Evolutionary conservation across 2,113 vertebrate species (phyloP).

Genomic region (Sardina pilchardus): DNA sequence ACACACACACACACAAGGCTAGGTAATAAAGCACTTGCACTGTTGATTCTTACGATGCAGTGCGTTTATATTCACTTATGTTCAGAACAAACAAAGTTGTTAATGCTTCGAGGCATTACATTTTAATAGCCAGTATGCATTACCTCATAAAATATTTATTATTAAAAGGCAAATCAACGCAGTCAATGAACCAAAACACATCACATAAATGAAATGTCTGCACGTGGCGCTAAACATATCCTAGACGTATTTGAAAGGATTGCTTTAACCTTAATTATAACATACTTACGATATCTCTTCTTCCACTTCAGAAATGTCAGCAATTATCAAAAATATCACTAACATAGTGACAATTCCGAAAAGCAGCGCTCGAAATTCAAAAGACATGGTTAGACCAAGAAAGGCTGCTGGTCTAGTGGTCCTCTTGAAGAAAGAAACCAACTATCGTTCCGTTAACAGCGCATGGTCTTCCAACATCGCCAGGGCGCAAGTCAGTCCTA

Average conservation of each 20-base stretch:
- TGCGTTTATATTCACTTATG: neutral
- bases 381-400: conserved; percentile 76
- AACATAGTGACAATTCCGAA: conserved; percentile 82
- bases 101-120: neutral
- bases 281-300: conserved; percentile 82
- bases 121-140: neutral
- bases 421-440: neutral
- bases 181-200: neutral
- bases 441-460: neutral
- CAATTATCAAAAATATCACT: conserved; percentile 81
- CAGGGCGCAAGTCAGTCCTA: neutral
- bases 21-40: neutral
- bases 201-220: neutral
- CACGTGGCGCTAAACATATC: neutral
- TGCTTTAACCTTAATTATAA: neutral
- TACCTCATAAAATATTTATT: neutral
- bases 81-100: neutral
- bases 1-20: neutral
- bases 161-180: neutral
- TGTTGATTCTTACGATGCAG: neutral
- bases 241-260: neutral
- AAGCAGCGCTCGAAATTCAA: conserved; percentile 80
- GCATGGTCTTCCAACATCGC: neutral
- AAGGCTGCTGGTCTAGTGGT: neutral
- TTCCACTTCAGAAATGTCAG: conserved; percentile 87